These are phyloP conservation scores for Serranus cabrilla DNA, from an alignment of 2,797 vertebrate species.

Conservation along the genomic window DNA sequence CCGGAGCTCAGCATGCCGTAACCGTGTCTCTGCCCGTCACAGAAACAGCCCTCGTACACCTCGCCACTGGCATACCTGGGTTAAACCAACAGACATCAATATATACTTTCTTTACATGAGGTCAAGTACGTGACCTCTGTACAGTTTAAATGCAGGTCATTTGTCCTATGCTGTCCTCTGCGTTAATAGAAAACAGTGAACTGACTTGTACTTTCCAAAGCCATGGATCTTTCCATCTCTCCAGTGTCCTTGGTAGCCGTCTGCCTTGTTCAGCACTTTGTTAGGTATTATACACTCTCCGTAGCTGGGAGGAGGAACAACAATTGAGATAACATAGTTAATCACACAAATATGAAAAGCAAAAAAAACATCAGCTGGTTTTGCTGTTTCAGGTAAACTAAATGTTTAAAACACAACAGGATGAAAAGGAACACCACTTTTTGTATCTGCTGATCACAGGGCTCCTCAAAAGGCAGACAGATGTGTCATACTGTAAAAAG, in stretches of 20 bases:
- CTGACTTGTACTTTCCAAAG: conserved; percentile 94
- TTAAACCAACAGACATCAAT: not conserved
- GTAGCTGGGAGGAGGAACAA: conserved; percentile 53
- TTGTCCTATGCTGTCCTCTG: not conserved
- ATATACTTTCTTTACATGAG: not conserved
- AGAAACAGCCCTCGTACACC: conserved; percentile 97
- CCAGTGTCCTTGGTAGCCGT: conserved; percentile 94
- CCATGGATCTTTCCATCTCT: conserved; percentile 96
- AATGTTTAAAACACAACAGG: not conserved
- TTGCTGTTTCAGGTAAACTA: not conserved
- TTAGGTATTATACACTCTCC: conserved; percentile 86
- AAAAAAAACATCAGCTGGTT: not conserved
- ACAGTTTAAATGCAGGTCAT: not conserved
- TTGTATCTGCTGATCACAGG: not conserved
- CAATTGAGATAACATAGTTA: not conserved
- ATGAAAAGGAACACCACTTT: not conserved
- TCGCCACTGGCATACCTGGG: conserved; percentile 86
- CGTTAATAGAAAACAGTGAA: conserved; percentile 12
- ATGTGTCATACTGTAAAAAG: not conserved
- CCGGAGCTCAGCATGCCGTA: conserved; percentile 95
- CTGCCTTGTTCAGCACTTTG: conserved; percentile 89
- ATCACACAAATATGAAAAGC: not conserved
- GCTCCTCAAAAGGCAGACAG: not conserved
- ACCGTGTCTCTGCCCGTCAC: conserved; percentile 92
- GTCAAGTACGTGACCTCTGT: no score